phyloP scores from a whole-genome alignment of 2,113 vertebrate species.

The Corythornis cristatus region DNA sequence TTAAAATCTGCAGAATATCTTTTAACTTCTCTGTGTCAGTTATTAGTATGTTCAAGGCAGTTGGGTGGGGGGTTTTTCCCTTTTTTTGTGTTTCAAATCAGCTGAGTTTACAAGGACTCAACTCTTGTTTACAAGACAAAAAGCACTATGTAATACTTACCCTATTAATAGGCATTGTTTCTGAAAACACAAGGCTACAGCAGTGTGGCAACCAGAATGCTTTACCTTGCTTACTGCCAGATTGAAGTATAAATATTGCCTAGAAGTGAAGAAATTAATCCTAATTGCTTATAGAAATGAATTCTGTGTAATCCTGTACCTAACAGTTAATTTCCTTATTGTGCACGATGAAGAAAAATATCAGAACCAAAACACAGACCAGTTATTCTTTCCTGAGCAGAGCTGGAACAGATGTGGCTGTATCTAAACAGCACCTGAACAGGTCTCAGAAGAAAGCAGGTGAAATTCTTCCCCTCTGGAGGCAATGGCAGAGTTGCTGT shows the following conservation, averaged over 20 bases:
- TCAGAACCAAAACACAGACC: not conserved
- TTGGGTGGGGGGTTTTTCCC: too few species aligned
- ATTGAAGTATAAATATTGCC: not conserved
- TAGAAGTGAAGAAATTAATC: not conserved
- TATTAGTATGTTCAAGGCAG: not conserved
- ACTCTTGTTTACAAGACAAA: not conserved
- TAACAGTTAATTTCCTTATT: not conserved
- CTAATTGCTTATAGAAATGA: not conserved
- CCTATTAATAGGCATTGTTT: not conserved
- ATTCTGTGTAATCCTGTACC: not conserved
- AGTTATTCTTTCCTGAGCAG: not conserved
- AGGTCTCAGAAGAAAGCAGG: not conserved
- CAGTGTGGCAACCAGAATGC: not conserved
- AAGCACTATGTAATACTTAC: not conserved
- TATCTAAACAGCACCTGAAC: not conserved
- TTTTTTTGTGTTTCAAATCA: not conserved
- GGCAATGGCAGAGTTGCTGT: not conserved
- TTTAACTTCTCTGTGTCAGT: not conserved
- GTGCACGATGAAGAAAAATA: not conserved
- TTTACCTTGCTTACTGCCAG: not conserved
- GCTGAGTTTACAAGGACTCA: not conserved
- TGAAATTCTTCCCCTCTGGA: not conserved
- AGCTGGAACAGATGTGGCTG: not conserved
- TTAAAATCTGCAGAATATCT: not conserved
- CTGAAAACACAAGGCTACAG: not conserved